Base-by-base conservation (phyloP, 2,797 vertebrate species). In the Acipenser oxyrinchus region DNA sequence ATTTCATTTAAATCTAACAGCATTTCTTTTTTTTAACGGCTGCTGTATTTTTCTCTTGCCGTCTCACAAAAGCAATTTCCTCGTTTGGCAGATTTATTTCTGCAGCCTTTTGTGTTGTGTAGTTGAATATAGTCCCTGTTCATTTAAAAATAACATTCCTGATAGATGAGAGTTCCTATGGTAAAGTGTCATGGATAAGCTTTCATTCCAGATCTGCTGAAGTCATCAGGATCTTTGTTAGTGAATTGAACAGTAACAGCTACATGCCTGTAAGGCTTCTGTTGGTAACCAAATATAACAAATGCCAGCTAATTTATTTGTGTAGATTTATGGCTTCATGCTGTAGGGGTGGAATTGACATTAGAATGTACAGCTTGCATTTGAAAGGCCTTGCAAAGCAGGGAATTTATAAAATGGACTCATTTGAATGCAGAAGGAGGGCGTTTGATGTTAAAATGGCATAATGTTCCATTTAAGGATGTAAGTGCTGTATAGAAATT, bases 401-500 rank as follows among this genome's bases (percentile, higher is more conserved):
- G 13, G 71, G 72, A 72, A 49, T 77, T 73, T 73, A 81, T 74
- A 74, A 71, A 78, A 77, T 71, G 67, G 78, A 75, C 59, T n/a
- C 65, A 66, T 79, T 68, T 71, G 71, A 79, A 86, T 84, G 85
- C 75, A 79, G 76, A 76, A 77, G 51, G 48, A 63, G 65, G 60
- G 53, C 59, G 68, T 77, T 78, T 18, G 79, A 75, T 18, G 18
- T 18, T 18, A 18, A 18, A 37, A 37, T 62, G n/a, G n/a, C 67
- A 73, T 74, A 79, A 72, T 77, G 82, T 86, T 82, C 81, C 83
- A 81, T 73, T n/a, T 71, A 79, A 88, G 83, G 84, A 85, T 82
- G 75, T 77, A 80, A 84, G 80, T 77, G 71, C 78, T 80, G 73
- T 82, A 83, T 83, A 82, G 82, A 83, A 87, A 83, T 85, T 85